These are phyloP conservation scores for Clunio marinus DNA, from an alignment of 2,888 invertebrate species.

Conservation along the genomic window DNA sequence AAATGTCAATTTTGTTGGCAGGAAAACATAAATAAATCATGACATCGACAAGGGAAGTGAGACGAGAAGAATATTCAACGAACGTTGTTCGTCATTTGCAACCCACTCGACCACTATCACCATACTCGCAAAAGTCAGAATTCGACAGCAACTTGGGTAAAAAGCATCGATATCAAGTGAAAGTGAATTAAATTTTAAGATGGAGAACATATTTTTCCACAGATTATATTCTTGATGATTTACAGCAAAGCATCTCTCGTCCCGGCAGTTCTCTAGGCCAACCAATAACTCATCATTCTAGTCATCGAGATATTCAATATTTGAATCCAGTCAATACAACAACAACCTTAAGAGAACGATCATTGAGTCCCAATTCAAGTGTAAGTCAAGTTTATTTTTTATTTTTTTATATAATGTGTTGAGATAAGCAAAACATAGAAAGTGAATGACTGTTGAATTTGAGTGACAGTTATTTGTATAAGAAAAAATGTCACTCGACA, in stretches of 20 bases:
- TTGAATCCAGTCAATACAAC: slow-evolving; percentile 42
- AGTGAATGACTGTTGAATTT: no score
- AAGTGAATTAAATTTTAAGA: not conserved
- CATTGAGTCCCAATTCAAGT: slow-evolving; percentile 40
- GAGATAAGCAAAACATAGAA: no score
- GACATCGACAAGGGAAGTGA: slow-evolving; percentile 40
- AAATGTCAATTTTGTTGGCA: not conserved
- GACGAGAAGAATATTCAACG: slow-evolving; percentile 42
- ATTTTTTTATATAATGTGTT: no score
- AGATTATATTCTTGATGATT: slow-evolving; percentile 43
- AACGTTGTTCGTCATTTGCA: slow-evolving; percentile 42
- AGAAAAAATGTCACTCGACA: no score
- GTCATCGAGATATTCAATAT: slow-evolving; percentile 41
- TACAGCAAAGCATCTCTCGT: slow-evolving; percentile 42
- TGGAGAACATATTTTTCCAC: not conserved
- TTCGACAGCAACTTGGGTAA: slow-evolving; percentile 42
- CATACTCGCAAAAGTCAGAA: slow-evolving; percentile 40
- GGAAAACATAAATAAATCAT: slow-evolving; percentile 34
- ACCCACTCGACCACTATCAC: slow-evolving; percentile 42
- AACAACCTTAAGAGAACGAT: slow-evolving; percentile 42
- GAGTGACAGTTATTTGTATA: not conserved
- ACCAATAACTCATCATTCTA: slow-evolving; percentile 26
- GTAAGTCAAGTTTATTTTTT: slow-evolving; percentile 1
- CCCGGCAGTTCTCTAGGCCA: slow-evolving; percentile 40
- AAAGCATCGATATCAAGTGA: not conserved